Base-by-base conservation (phyloP, 2,113 vertebrate species). In the Irena cyanogastra region DNA sequence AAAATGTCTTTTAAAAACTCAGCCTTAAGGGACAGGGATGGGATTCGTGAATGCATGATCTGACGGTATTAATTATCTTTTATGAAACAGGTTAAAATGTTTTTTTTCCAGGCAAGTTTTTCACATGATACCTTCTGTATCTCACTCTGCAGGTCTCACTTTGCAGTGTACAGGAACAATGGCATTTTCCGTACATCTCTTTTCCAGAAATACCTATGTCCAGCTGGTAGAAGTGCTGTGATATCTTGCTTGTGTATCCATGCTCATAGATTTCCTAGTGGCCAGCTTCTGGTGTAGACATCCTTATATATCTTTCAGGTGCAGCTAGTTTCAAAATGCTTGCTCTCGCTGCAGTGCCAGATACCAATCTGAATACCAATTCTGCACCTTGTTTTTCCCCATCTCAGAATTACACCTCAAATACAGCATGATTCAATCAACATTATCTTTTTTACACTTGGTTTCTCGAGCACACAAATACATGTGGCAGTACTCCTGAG, bases 141-240 rank as follows among this genome's bases (percentile, higher is more conserved):
- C 20, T 59, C 35, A 45, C 1, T 37, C 37, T 35, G 8, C 15
- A 13, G 13, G 11, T 49, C 20, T 79, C 35, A 64, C 11, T 64
- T 60, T 65, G 31, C n/a, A 53, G 15, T 6, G 11, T 50, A 18
- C 9, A 50, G 13, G 13, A 82, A 24, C 3, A 57, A 23, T 37
- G n/a, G 4, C 7, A 26, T 37, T 87, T 88, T 41, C 23, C 22
- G 16, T 9, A 8, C 1, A 5, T 39, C 19, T 68, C 14, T 16
- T 59, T 75, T 79, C 47, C 35, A 68, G 61, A 70, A 83, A 59
- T 2, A 37, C 5, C 1, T 20, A 3, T 8, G 4, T 49, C n/a
- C 24, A 11, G 21, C 7, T 1, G 0, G 45, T 4, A 63, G 6
- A 53, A 27, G 3, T 39, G 11, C 6, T 54, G 9, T 39, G 31